These are phyloP conservation scores for Coecobrya sp. DNA, from an alignment of 2,888 invertebrate species.

Conservation along the genomic window DNA sequence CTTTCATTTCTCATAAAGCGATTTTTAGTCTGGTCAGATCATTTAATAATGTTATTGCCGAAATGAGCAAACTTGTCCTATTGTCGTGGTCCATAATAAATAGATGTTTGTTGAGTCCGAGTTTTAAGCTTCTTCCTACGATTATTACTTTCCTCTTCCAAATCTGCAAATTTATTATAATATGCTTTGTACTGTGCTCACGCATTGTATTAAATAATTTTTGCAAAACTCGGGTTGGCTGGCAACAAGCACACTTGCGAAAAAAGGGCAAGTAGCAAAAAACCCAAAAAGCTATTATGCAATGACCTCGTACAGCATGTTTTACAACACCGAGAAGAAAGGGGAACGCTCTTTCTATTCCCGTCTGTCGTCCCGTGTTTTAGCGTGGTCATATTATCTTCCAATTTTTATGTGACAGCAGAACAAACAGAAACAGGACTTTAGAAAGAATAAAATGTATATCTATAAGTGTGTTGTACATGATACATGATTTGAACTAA, in stretches of 20 bases:
- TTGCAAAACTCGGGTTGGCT: constrained; percentile 9
- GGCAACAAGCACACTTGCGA: not conserved
- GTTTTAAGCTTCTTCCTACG: constrained; percentile 20
- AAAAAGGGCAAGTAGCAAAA: constrained; percentile 7
- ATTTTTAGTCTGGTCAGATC: constrained; percentile 2
- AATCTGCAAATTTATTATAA: constrained; percentile 57
- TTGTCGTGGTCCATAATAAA: not conserved
- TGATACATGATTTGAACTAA: constrained; percentile 61
- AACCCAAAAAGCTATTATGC: not conserved
- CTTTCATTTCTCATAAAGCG: not conserved
- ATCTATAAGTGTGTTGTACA: not conserved
- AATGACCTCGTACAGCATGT: constrained; percentile 38
- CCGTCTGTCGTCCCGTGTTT: not conserved
- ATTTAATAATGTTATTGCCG: not conserved
- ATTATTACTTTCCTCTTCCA: constrained; percentile 50
- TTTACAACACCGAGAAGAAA: constrained; percentile 19
- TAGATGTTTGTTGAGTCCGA: not conserved
- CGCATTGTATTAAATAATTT: not conserved
- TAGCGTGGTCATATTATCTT: constrained; percentile 14
- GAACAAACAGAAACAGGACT: constrained; percentile 54
- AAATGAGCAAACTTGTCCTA: constrained; percentile 5
- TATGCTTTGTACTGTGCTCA: not conserved
- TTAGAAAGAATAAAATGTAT: not conserved
- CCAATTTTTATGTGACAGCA: constrained; percentile 61
- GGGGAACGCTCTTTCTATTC: not conserved